A percentile compares a stretch with the other conserved stretches of the same genome.
Conservation (phyloP, 2,888 invertebrate genomes). For the Lasioglossum calceatum region DNA sequence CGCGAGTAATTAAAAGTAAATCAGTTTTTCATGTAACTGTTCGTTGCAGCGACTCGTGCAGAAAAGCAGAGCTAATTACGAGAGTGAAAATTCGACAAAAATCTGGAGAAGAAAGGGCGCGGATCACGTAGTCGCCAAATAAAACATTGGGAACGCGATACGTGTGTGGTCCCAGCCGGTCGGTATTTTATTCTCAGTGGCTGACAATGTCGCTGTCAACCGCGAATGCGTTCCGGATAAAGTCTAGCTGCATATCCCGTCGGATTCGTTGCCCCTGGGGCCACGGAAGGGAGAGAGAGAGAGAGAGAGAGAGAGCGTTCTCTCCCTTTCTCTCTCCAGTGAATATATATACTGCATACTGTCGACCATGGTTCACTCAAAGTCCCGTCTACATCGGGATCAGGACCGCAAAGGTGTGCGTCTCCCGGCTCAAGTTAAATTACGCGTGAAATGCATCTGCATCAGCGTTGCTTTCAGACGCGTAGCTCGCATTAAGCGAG, state of each 20-base stretch:
- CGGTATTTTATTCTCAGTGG: constrained; percentile 37
- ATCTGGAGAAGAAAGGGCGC: not conserved
- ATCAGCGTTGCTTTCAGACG: constrained; percentile 29
- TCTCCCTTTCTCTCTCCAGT: no score
- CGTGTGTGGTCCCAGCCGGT: not conserved
- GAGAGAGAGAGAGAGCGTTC: no score
- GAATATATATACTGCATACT: no score
- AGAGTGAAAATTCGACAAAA: not conserved
- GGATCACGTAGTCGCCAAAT: not conserved
- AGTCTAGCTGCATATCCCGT: constrained; percentile 28
- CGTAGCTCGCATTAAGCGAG: not conserved
- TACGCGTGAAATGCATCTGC: constrained; percentile 35
- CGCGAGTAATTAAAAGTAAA: no score
- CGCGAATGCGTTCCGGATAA: constrained; percentile 16
- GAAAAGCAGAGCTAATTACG: no score
- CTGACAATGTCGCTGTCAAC: constrained; percentile 27
- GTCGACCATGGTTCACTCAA: not conserved
- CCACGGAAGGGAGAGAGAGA: not conserved
- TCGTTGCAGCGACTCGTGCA: no score
- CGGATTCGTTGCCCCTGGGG: not conserved
- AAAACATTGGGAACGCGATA: not conserved
- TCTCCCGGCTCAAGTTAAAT: constrained; percentile 33
- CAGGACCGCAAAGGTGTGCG: not conserved
- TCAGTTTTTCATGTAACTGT: no score
- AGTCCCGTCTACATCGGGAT: constrained; percentile 29